phyloP scores from a whole-genome alignment of 2,113 vertebrate species.

The Pterocles orientalis region DNA sequence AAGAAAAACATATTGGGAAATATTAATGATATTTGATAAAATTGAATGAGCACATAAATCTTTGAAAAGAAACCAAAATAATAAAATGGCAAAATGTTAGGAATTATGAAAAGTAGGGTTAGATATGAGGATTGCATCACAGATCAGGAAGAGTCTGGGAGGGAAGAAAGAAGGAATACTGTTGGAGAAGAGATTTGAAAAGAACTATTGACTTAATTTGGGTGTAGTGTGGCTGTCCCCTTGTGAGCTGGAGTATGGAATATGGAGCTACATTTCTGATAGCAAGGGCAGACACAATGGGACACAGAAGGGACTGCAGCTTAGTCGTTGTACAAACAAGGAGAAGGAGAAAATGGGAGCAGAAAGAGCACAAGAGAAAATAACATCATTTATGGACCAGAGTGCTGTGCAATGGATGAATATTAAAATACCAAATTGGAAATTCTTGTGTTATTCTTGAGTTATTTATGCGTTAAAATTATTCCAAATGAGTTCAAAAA shows the following conservation, averaged over 20 bases:
- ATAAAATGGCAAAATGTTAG: not conserved
- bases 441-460: not conserved
- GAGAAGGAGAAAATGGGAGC: not conserved
- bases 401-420: not conserved
- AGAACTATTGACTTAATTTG: not conserved
- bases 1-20: not conserved
- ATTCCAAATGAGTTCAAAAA: not conserved
- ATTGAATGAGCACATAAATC: not conserved
- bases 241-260: not conserved
- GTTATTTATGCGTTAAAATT: not conserved
- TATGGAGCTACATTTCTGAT: accelerated
- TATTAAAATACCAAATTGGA: not conserved
- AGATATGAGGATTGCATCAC: not conserved
- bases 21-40: not conserved
- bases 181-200: not conserved
- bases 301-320: not conserved
- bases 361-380: not conserved
- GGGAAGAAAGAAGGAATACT: not conserved
- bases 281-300: not conserved
- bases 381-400: not conserved
- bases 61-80: not conserved
- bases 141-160: not conserved
- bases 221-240: not conserved
- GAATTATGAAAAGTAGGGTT: not conserved
- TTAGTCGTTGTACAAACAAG: not conserved